Evolutionary conservation across 1,140 invertebrate species (phyloP).

Genomic region (Catajapyx aquilonaris): DNA sequence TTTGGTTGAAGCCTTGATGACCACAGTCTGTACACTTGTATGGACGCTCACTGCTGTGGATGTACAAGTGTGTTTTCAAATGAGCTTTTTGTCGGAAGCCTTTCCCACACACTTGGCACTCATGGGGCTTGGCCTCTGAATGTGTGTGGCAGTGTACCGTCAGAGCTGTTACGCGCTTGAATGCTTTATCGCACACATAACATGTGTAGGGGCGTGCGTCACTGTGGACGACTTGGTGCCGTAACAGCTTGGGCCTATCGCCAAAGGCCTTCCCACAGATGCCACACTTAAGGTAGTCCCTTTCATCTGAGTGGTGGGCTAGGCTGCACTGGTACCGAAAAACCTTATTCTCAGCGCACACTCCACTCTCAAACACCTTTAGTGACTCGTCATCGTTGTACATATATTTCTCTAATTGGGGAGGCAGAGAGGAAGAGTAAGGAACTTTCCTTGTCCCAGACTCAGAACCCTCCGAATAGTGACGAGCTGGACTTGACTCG

Average conservation of each 20-base stretch:
- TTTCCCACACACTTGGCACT: conserved; percentile 46
- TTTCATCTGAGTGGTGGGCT: conserved; percentile 61
- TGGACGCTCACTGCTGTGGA: conserved; percentile 55
- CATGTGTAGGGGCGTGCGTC: conserved; percentile 44
- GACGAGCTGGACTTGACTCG: too few relatives aligned
- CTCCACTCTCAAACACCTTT: conserved; percentile 40
- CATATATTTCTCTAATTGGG: conserved; percentile 40
- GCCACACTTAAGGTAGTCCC: conserved; percentile 56
- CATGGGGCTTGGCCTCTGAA: conserved; percentile 44
- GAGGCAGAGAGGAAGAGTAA: too few relatives aligned
- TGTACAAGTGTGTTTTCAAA: conserved; percentile 44
- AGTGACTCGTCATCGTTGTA: conserved; percentile 35
- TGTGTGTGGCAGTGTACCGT: conserved; percentile 55
- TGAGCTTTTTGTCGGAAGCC: conserved; percentile 60
- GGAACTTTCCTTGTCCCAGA: too few relatives aligned
- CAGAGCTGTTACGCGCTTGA: conserved; percentile 48
- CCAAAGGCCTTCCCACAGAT: conserved; percentile 59
- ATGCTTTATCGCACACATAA: conserved; percentile 49
- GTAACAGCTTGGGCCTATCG: conserved; percentile 45
- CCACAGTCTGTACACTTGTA: conserved; percentile 56
- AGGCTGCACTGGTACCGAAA: conserved; percentile 53
- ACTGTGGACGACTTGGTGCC: conserved; percentile 50
- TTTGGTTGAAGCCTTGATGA: conserved; percentile 62
- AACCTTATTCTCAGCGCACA: too few relatives aligned
- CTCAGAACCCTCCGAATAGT: too few relatives aligned